Evolutionary conservation across 2,888 invertebrate species (phyloP), one percentile per base, ranked within the genome.

Genomic region (Heliconius ismenius): DNA sequence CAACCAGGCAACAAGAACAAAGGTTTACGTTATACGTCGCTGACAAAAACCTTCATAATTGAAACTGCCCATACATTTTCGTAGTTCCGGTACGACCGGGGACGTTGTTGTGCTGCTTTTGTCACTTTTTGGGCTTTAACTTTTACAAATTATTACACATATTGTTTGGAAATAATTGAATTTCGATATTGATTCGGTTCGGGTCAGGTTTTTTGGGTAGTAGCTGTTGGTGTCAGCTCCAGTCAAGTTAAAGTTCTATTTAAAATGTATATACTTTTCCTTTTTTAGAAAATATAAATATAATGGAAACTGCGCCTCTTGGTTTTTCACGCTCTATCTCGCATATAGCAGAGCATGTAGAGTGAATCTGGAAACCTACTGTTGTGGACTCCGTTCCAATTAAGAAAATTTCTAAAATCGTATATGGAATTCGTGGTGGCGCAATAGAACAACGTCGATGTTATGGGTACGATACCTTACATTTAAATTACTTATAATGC

Each of bases 11-110:
- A 32, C 69, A 70, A 70, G 70, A 70, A 70, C 58, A 70, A 70
- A 58, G 58, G 49, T 26, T 13, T 26, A 26, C 67, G 67, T 32
- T 70, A 58, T 58, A 58, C 54, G 28, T n/a, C 73, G 76, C 62
- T 76, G 73, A 76, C 76, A 76, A 76, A 76, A 76, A 76, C 62
- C 32, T 68, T 24, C 62, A 62, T 76, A 76, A 76, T 76, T 76
- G 76, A 76, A 76, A 76, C 73, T 76, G 76, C 36, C 73, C 76
- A 65, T 68, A 39, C 67, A 39, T 67, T 39, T 24, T 64, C 64
- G 32, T 39, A 76, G 76, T 76, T 76, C 67, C 49, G 68, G 67
- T 15, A 3, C 24, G 15, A 13, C 24, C 68, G 32, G 68, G 49
- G 68, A 68, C n/a, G 68, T 63, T 76, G 67, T 76, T 43, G 54